Evolutionary conservation across 1,140 invertebrate genomes (phyloP), one percentile per base, ranked within the genome.

Genomic region (Leptopilina clavipes): DNA sequence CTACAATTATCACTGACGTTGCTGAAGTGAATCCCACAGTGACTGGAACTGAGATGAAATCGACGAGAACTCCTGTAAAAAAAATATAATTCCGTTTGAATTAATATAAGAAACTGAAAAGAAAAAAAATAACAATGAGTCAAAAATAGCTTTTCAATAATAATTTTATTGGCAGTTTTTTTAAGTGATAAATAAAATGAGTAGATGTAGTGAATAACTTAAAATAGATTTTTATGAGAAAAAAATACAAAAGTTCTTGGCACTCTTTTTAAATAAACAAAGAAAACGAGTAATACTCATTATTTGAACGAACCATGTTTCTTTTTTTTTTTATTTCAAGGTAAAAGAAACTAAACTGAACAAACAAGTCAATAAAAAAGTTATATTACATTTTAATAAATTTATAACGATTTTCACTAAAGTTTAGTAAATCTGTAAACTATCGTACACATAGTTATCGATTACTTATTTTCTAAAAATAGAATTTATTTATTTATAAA

Each of bases 1-100:
- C 93, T 1, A 95, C 95, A 65, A 98, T 98, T 70, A 97, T 98
- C 8, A 98, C 93, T 14, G 97, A 97, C 0, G 97, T 98, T 14
- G 97, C 97, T 19, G 96, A 97, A 0, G 97, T 98, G 85, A 98
- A 98, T 0, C 97, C 97, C 72, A 96, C 96, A 0, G 97, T 97
- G 12, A 98, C 97, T 5, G 97, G 97, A 59, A 96, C 93, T 0
- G 97, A 98, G 85, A 99, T 98, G 87, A 98, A 99, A 88, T 98
- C 97, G 70, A 98, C 95, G 18, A 98, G 91, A 78, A 98, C 97
- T 82, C 97, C 98, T 98, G 90, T 11, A 88, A 86, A 83, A 83
- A 65, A 75, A 75, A 74, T 73, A 22, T 3, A 76, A 44, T 17
- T 19, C 52, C 8, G 22, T 54, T 9, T 73, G 31, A 5, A 59